These are phyloP conservation scores for Hydropotes inermis DNA, from an alignment of 2,113 vertebrate species.

Conservation along the genomic window DNA sequence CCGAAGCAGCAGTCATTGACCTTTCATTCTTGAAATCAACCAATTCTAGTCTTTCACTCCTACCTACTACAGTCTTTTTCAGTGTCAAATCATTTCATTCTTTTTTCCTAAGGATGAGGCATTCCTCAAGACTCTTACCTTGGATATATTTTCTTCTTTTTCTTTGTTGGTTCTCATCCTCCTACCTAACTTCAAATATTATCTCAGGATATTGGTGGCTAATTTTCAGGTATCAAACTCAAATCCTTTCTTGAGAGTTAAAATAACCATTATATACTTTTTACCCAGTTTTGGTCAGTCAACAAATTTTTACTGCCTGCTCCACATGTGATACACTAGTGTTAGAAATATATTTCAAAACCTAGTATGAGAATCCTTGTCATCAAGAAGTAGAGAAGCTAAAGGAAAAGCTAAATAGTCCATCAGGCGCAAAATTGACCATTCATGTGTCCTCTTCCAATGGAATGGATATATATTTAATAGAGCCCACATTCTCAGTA, in stretches of 20 bases:
- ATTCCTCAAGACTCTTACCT: neutral
- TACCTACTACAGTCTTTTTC: neutral
- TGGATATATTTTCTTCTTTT: neutral
- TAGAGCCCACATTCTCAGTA: neutral
- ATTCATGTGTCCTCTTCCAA: neutral
- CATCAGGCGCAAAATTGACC: neutral
- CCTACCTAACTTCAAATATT: slow-evolving; percentile 27
- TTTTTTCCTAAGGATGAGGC: neutral
- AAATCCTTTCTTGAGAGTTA: neutral
- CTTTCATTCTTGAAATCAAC: neutral
- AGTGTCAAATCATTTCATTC: neutral
- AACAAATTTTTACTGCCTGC: neutral
- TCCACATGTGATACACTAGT: neutral
- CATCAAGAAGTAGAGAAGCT: neutral
- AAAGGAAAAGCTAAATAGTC: neutral
- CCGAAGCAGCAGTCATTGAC: neutral
- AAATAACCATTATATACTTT: neutral
- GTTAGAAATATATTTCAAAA: neutral
- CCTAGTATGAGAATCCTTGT: neutral
- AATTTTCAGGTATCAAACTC: neutral
- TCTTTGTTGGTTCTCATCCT: neutral
- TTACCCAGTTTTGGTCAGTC: neutral
- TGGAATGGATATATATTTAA: neutral
- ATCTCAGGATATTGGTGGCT: neutral
- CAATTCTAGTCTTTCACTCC: neutral